These are phyloP conservation scores for Amblyjoppa fuscipennis DNA, from an alignment of 2,888 invertebrate species.

Conservation along the genomic window DNA sequence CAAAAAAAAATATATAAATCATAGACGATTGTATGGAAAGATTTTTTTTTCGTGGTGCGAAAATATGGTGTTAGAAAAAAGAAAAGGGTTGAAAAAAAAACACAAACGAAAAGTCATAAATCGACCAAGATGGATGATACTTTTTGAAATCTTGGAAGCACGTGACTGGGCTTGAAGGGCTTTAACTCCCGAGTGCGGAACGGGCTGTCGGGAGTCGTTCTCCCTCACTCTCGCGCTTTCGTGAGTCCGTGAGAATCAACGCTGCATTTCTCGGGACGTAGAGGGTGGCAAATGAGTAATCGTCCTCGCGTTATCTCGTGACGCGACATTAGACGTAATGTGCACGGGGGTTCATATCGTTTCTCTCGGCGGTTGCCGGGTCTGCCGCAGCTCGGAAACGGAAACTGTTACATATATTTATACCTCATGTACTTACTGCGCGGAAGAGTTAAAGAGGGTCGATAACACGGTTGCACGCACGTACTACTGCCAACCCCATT, in stretches of 20 bases:
- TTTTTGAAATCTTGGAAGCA: background rate
- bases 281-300: conserved; percentile 73
- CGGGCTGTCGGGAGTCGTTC: background rate
- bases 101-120: background rate
- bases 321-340: conserved; percentile 73
- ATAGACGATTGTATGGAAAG: no score
- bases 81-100: background rate
- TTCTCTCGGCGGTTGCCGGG: conserved; percentile 42
- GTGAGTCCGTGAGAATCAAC: conserved; percentile 9
- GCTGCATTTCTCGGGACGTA: background rate
- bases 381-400: conserved; percentile 64
- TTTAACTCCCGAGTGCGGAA: background rate
- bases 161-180: background rate
- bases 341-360: conserved; percentile 68
- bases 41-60: no score
- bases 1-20: no score
- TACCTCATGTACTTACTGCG: conserved; percentile 32
- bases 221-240: background rate
- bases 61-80: no score
- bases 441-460: conserved; percentile 68
- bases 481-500: conserved; percentile 50
- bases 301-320: conserved; percentile 72
- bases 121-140: background rate
- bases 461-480: conserved; percentile 74
- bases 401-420: conserved; percentile 63